Conservation (phyloP, 1,140 invertebrate species). For the Latrodectus geometricus region DNA sequence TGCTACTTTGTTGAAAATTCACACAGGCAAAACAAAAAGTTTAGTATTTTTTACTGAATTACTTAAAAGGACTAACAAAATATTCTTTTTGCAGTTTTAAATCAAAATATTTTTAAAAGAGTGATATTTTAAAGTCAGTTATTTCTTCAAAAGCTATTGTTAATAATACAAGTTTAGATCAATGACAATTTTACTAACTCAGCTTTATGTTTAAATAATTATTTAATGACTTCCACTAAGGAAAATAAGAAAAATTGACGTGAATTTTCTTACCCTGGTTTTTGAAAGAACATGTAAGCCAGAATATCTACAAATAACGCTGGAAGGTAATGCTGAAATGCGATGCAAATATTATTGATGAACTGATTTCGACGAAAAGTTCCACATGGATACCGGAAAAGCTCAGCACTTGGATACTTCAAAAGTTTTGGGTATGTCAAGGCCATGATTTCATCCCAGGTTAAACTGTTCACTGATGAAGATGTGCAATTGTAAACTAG, state of each 20-base stretch:
- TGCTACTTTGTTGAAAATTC: no score
- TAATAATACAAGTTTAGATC: no score
- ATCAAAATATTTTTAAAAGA: no score
- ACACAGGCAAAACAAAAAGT: no score
- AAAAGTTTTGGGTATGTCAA: conserved; percentile 49
- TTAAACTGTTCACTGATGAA: conserved; percentile 87
- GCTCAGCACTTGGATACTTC: conserved; percentile 58
- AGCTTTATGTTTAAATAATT: neutral
- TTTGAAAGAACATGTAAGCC: conserved; percentile 78
- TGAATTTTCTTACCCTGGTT: conserved; percentile 80
- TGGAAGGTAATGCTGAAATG: conserved; percentile 87
- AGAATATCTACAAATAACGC: conserved; percentile 83
- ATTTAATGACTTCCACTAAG: neutral
- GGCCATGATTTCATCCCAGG: conserved; percentile 75
- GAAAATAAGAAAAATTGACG: no score
- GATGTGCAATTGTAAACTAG: conserved; percentile 90
- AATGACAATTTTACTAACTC: neutral
- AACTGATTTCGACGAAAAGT: conserved; percentile 77
- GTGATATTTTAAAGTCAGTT: no score
- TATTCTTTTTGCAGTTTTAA: no score
- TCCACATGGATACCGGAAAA: conserved; percentile 60
- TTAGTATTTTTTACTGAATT: no score
- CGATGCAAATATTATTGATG: conserved; percentile 80
- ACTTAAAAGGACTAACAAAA: no score
- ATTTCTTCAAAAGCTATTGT: no score